Evolutionary conservation across 53 echinoderm and acorn worm species (phyloP).

Genomic region (Stichopus horrens): DNA sequence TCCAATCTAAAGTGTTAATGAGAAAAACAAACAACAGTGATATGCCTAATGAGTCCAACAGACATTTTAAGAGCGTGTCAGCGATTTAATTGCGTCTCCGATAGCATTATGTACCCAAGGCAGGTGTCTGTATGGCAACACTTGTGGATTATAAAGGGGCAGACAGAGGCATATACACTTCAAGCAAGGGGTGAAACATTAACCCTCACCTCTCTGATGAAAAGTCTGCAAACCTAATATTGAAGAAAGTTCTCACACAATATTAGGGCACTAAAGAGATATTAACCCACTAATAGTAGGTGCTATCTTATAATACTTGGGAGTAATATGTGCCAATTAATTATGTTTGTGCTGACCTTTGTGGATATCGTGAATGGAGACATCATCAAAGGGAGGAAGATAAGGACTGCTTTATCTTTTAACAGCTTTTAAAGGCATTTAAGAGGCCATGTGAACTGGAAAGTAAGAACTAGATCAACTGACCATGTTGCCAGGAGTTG

Average conservation of each 20-base stretch:
- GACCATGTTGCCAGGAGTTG: no score
- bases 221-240: neutral
- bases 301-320: neutral
- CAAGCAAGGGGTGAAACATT: constrained; percentile 8
- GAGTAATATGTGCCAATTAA: neutral
- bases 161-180: neutral
- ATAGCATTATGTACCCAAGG: constrained; percentile 25
- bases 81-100: constrained; percentile 25
- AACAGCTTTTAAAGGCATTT: no score
- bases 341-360: neutral
- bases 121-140: constrained; percentile 16
- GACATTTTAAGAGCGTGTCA: neutral
- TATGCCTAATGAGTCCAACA: constrained; percentile 13
- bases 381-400: no score
- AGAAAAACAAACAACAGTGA: neutral
- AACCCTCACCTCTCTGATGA: neutral
- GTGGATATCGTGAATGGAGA: neutral
- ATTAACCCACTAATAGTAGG: neutral
- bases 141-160: neutral
- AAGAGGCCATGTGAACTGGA: no score
- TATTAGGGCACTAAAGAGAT: neutral
- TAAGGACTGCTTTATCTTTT: no score
- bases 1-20: neutral
- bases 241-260: neutral
- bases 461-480: no score